Evolutionary conservation across 2,797 vertebrate species (phyloP).

Genomic region (Chromis chromis): DNA sequence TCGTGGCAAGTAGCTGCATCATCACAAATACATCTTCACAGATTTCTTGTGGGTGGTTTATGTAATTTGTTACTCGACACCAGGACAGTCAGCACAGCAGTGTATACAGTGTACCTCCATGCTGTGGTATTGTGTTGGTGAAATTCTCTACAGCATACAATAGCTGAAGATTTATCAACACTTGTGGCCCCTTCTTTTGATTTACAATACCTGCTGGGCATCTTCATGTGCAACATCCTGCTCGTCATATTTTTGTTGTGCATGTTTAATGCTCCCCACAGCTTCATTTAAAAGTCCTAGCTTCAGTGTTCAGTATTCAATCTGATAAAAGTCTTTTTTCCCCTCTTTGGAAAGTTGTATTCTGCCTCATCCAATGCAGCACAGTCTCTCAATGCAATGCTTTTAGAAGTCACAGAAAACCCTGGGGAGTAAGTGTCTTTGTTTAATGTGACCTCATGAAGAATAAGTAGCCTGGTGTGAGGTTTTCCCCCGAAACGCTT

Average conservation of each 20-base stretch:
- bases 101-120: constrained; percentile 41
- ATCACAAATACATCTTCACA: constrained; percentile 75
- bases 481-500: constrained; percentile 49
- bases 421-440: constrained; percentile 59
- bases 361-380: constrained; percentile 26
- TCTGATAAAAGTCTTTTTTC: constrained; percentile 3
- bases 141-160: constrained; percentile 48
- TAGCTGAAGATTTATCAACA: constrained; percentile 40
- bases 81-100: constrained; percentile 53
- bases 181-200: constrained; percentile 33
- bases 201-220: constrained; percentile 26
- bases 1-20: constrained; percentile 52
- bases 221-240: constrained; percentile 19
- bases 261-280: constrained; percentile 12
- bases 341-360: constrained; percentile 38
- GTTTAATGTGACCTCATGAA: constrained; percentile 72
- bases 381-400: constrained; percentile 18
- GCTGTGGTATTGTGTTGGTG: constrained; percentile 43
- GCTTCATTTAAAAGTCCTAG: constrained; percentile 26
- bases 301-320: constrained; percentile 17
- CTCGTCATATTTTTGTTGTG: constrained; percentile 18
- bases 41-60: constrained; percentile 78
- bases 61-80: constrained; percentile 72
- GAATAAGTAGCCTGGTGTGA: constrained; percentile 68
- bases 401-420: constrained; percentile 49